Conservation (phyloP, 2,797 vertebrate species). For the Florisuga fusca region DNA sequence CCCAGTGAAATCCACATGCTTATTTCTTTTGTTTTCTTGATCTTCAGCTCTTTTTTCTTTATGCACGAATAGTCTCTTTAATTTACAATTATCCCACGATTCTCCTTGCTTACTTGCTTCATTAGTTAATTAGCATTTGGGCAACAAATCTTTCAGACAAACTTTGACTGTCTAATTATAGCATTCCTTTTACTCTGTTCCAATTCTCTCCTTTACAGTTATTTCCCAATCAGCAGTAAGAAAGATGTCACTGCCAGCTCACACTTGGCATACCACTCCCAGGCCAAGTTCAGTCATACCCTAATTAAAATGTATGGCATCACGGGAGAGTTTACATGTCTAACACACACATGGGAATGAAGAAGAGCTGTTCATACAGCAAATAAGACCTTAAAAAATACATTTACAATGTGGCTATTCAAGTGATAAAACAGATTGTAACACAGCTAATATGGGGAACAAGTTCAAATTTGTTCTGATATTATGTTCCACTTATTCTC, state of each 20-base stretch:
- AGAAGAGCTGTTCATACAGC: neutral
- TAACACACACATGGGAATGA: fast-evolving
- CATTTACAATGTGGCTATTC: neutral
- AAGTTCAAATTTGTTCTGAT: neutral
- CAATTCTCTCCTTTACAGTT: neutral
- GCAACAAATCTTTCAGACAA: neutral
- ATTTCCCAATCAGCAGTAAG: neutral
- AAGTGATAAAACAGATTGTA: neutral
- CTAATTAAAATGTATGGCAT: neutral
- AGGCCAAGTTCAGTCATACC: neutral
- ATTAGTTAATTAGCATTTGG: neutral
- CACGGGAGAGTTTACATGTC: neutral
- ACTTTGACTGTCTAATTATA: neutral
- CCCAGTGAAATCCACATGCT: neutral
- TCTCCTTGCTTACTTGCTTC: neutral
- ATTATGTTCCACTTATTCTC: neutral
- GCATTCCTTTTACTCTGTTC: neutral
- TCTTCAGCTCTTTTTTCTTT: neutral
- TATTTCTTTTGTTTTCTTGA: neutral
- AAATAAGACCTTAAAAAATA: neutral
- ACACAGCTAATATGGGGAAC: neutral
- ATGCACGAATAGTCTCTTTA: neutral
- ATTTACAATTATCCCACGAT: neutral
- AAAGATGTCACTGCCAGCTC: neutral
- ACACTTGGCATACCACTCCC: neutral